Base-by-base conservation (phyloP, 1,140 invertebrate species). In the Drosophila sulfurigaster region DNA sequence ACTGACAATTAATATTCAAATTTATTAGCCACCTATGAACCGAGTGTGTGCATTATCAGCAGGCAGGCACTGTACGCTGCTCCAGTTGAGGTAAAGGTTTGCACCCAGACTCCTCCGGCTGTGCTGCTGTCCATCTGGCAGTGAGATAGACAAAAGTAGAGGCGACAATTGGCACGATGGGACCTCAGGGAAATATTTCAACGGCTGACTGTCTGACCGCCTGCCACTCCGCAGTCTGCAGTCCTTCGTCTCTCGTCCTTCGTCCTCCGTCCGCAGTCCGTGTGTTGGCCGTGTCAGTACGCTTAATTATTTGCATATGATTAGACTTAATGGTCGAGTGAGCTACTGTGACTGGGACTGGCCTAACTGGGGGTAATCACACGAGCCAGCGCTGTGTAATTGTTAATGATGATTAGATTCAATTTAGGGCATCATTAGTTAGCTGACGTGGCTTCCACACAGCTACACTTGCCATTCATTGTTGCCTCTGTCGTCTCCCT, bases 381-480 rank as follows among this genome's bases (percentile, higher is more conserved):
- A 75, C 75, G 69, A 89, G 81, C 75, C 75, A 78, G 71, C 71
- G 75, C 58, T 85, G 74, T 90, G 86, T 90, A 90, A 91, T 92
- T 92, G 91, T 91, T 92, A 92, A 91, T 92, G 91, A 92, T 92
- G 91, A 92, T 92, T 92, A 92, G 91, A 92, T 86, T 91, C 91
- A 92, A 92, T 92, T 92, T 91, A 79, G 88, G 83, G 91, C 91
- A 91, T 91, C 91, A 92, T 92, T 92, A 92, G 91, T 86, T 86
- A 86, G 75, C 86, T 85, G 79, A 88, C 83, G 78, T 78, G 65
- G 77, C 81, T 54, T 25, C 20, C 3, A 64, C 68, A 77, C 68
- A 77, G 68, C 59, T 25, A 25, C 20, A 25, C 20, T 25, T 41
- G 64, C 43, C 28, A 49, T 52, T 32, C 41, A 72, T 74, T 77